These are phyloP conservation scores for Drosophila baimaii DNA, from an alignment of 1,140 invertebrate genomes.

Conservation along the genomic window DNA sequence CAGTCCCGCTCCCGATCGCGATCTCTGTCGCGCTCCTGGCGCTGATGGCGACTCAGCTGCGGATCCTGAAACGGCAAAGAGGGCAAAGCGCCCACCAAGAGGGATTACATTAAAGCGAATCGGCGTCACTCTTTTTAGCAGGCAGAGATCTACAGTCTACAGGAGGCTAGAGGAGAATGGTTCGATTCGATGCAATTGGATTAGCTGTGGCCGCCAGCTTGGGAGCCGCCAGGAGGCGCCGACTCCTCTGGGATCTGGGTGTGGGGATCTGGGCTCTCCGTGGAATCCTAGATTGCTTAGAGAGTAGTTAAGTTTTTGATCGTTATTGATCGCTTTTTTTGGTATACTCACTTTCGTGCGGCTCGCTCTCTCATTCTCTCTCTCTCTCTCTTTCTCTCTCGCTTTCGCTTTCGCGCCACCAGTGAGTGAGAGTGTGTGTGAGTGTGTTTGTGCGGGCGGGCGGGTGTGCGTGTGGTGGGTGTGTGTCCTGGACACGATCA, in stretches of 20 bases:
- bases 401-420: conserved; percentile 35
- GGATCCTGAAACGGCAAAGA: conserved; percentile 61
- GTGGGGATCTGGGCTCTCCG: no score
- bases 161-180: conserved; percentile 3
- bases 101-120: conserved; percentile 33
- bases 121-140: not conserved
- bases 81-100: conserved; percentile 7
- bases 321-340: conserved; percentile 27
- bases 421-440: conserved; percentile 27
- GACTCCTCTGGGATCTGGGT: conserved; percentile 7
- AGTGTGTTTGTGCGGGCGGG: conserved; percentile 13
- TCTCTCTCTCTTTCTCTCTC: conserved; percentile 26
- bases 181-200: conserved; percentile 19
- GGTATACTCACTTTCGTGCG: conserved; percentile 55
- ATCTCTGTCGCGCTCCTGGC: conserved; percentile 51
- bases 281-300: conserved; percentile 38
- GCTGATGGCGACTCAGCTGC: conserved; percentile 30
- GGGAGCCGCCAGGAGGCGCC: not conserved
- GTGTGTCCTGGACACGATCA: conserved; percentile 34
- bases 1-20: conserved; percentile 47
- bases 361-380: conserved; percentile 22
- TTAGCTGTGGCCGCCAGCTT: conserved; percentile 17
- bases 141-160: conserved; percentile 20
- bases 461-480: conserved; percentile 6
- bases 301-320: conserved; percentile 33